Conservation (phyloP, 2,888 invertebrate species). For the Auanema freiburgensis region DNA sequence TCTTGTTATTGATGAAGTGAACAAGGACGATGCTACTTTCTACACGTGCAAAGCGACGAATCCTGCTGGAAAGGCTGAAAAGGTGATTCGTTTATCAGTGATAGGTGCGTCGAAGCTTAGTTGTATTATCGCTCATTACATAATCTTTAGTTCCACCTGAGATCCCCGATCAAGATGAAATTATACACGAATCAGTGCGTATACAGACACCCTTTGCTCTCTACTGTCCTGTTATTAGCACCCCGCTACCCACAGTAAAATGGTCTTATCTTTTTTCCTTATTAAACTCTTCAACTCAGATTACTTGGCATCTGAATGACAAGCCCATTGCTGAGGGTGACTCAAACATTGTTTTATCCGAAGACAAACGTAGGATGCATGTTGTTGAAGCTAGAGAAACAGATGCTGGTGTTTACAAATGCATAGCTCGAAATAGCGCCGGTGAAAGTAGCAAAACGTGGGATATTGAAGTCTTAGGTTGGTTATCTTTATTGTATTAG, state of each 20-base stretch:
- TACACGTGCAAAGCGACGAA: constrained; percentile 73
- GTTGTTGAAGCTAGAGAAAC: constrained; percentile 46
- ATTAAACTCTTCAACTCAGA: constrained; percentile 34
- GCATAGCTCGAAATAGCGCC: constrained; percentile 61
- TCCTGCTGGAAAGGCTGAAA: constrained; percentile 70
- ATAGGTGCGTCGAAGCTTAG: no score
- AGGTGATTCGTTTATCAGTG: constrained; percentile 70
- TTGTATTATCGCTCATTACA: neutral
- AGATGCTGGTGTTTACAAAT: constrained; percentile 62
- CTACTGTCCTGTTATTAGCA: constrained; percentile 61
- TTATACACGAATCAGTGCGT: constrained; percentile 41
- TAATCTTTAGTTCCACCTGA: constrained; percentile 49
- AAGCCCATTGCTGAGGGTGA: constrained; percentile 45
- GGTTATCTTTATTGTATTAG: constrained; percentile 20
- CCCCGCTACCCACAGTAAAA: constrained; percentile 54
- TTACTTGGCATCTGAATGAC: constrained; percentile 57
- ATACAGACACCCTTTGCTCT: constrained; percentile 53
- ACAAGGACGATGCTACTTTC: constrained; percentile 67
- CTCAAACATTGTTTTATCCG: constrained; percentile 46
- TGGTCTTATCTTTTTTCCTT: neutral
- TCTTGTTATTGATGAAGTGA: constrained; percentile 45
- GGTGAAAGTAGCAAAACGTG: constrained; percentile 60
- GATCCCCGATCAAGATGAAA: constrained; percentile 53
- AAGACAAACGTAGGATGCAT: constrained; percentile 56
- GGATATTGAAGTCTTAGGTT: constrained; percentile 60